phyloP scores from a whole-genome alignment of 2,797 vertebrate species.

The Acrossocheilus fasciatus region DNA sequence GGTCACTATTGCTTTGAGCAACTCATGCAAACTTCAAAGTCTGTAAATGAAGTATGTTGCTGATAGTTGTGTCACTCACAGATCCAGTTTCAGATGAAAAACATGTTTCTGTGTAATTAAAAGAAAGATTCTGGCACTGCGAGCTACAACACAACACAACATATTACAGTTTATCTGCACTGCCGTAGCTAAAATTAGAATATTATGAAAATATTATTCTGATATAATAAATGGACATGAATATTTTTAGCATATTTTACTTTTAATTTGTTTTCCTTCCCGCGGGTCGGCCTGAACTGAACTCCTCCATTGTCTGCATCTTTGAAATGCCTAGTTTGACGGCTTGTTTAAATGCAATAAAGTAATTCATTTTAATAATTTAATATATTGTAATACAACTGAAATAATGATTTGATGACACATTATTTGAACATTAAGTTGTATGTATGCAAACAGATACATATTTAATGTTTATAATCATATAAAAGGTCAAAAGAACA shows the following conservation, averaged over 20 bases:
- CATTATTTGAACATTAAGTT: background rate
- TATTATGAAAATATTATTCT: slow-evolving; percentile 6
- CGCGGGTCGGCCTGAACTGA: background rate
- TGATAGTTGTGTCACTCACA: background rate
- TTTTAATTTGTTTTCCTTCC: slow-evolving; percentile 10
- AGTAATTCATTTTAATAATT: background rate
- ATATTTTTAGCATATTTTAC: slow-evolving; percentile 9
- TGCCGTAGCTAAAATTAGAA: background rate
- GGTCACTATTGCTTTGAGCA: background rate
- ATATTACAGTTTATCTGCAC: background rate
- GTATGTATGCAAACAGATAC: background rate
- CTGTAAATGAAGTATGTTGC: background rate
- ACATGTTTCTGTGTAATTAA: background rate
- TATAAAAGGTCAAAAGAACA: background rate
- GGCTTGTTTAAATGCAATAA: background rate
- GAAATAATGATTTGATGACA: background rate
- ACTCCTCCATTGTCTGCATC: background rate
- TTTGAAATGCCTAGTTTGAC: background rate
- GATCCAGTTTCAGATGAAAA: background rate
- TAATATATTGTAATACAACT: background rate
- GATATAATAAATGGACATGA: slow-evolving; percentile 15
- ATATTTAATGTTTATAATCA: background rate
- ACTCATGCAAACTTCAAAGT: background rate
- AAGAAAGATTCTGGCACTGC: background rate
- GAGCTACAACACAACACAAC: slow-evolving; percentile 6